phyloP scores from a whole-genome alignment of 2,113 vertebrate species.

The Pithys albifrons region DNA sequence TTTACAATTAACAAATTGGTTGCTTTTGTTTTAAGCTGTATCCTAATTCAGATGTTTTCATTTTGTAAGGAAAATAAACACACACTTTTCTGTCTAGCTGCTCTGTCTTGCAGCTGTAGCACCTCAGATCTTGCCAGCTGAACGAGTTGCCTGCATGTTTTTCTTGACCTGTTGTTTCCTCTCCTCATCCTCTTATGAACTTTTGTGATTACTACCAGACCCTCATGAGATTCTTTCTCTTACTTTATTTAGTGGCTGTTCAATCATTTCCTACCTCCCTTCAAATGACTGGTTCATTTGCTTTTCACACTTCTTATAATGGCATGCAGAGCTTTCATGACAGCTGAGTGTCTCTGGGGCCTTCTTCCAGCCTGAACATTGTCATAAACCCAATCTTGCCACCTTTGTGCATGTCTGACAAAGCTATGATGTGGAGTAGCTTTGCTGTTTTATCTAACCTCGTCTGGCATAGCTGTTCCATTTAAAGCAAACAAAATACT shows the following conservation, averaged over 20 bases:
- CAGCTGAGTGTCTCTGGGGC: not conserved
- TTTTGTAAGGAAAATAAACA: not conserved
- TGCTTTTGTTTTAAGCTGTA: conserved; percentile 26
- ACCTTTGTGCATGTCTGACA: not conserved
- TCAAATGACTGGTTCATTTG: not conserved
- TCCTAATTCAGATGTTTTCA: not conserved
- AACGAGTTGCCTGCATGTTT: not conserved
- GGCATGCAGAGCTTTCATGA: not conserved
- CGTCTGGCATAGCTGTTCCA: not conserved
- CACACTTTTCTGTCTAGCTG: not conserved
- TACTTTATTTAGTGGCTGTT: conserved; percentile 11
- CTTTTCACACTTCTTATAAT: not conserved
- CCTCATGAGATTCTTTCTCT: not conserved
- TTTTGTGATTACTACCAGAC: not conserved
- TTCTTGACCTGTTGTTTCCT: not conserved
- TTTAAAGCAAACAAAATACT: not conserved
- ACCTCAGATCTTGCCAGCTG: not conserved
- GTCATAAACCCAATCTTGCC: not conserved
- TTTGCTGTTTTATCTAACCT: not conserved
- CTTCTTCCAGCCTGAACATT: not conserved
- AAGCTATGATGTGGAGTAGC: not conserved
- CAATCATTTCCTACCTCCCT: not conserved
- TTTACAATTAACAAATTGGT: not conserved
- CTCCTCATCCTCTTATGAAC: not conserved
- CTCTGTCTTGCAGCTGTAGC: not conserved